These are phyloP conservation scores for Nyctalus aviator DNA, from an alignment of 2,797 vertebrate genomes.

Conservation along the genomic window DNA sequence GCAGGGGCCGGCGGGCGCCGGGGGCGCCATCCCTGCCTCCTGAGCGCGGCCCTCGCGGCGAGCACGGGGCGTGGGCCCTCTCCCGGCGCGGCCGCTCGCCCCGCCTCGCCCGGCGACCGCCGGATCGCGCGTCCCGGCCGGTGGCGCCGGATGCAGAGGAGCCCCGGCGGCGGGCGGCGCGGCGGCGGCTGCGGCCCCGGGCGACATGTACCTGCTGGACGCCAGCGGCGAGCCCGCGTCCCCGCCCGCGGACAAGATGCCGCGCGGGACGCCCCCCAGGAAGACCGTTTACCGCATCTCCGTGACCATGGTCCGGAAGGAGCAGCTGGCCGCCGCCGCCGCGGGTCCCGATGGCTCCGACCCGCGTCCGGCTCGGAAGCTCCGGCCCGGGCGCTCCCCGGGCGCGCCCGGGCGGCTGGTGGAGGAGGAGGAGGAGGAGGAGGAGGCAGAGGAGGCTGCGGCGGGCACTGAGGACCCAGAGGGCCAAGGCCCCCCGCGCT, in stretches of 20 bases:
- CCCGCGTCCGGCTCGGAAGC: conserved; percentile 49
- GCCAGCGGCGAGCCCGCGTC: conserved; percentile 71
- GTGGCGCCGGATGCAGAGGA: conserved; percentile 43
- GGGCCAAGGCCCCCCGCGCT: conserved; percentile 81
- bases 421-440: conserved; percentile 68
- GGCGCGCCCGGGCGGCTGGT: conserved; percentile 61
- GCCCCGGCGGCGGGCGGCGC: conserved; percentile 3
- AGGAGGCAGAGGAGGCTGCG: conserved; percentile 52
- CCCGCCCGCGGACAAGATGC: conserved; percentile 70
- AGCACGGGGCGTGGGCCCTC: conserved; percentile 62
- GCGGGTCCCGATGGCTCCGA: conserved; percentile 60
- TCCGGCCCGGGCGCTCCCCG: conserved; percentile 65
- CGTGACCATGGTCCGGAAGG: conserved; percentile 96
- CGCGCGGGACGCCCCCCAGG: conserved; percentile 72
- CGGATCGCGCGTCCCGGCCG: not conserved
- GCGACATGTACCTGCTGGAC: conserved; percentile 81
- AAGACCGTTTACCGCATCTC: conserved; percentile 96
- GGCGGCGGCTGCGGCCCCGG: not conserved
- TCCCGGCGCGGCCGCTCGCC: not conserved
- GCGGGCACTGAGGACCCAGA: conserved; percentile 87
- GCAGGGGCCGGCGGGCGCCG: conserved; percentile 47
- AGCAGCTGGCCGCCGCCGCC: conserved; percentile 88
- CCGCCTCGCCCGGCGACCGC: not conserved
- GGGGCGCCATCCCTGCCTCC: not conserved
- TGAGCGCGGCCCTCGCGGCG: conserved; percentile 4